Evolutionary conservation across 1,140 invertebrate species (phyloP).

Genomic region (Lasioglossum baleicum): DNA sequence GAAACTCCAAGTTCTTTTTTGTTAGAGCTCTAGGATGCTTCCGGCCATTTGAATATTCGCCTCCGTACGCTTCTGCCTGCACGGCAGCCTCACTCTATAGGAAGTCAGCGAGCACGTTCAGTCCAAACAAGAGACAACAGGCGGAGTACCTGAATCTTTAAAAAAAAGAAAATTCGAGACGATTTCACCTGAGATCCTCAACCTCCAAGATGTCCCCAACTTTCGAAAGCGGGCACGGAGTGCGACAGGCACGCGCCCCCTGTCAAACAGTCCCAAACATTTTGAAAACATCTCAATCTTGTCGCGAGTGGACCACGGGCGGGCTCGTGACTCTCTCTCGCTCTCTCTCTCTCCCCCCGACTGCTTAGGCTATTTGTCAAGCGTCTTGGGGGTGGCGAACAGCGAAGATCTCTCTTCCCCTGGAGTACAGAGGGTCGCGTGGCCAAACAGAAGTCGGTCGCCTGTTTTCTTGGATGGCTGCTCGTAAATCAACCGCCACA

Average conservation of each 20-base stretch:
- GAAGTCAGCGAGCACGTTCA: neutral
- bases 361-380: conserved; percentile 61
- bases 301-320: conserved; percentile 56
- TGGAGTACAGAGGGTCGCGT: conserved; percentile 62
- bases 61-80: too few relatives aligned
- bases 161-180: neutral
- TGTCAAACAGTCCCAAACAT: conserved; percentile 72
- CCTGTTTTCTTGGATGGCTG: conserved; percentile 4
- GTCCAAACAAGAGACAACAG: neutral
- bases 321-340: conserved; percentile 16
- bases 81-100: too few relatives aligned
- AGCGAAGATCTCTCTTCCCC: conserved; percentile 2
- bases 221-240: neutral
- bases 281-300: conserved; percentile 69
- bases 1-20: conserved; percentile 23
- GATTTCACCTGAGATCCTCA: neutral
- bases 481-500: conserved; percentile 47
- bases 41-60: conserved; percentile 36
- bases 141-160: too few relatives aligned
- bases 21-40: conserved; percentile 9
- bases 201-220: neutral
- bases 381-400: neutral
- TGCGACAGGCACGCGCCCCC: conserved; percentile 61
- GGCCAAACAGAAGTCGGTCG: conserved; percentile 52
- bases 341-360: neutral